phyloP scores from a whole-genome alignment of 2,888 invertebrate species.

The Lordiphosa fenestrarum region DNA sequence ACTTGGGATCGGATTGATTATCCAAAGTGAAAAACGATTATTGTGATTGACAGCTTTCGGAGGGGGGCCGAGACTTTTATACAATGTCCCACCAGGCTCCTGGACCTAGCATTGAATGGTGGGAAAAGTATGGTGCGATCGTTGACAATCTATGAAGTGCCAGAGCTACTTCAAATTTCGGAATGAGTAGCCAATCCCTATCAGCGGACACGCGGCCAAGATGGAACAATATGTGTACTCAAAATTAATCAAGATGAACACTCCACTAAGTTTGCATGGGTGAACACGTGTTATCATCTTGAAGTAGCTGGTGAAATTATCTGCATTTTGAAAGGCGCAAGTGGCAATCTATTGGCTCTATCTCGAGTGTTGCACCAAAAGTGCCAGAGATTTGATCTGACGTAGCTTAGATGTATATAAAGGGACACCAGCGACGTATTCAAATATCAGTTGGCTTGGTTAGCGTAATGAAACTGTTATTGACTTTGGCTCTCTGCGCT shows the following conservation, averaged over 20 bases:
- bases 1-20: no score
- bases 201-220: conserved; percentile 22
- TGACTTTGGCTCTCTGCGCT: conserved; percentile 82
- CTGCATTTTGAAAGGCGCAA: conserved; percentile 10
- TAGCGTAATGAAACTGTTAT: conserved; percentile 82
- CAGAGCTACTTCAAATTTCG: conserved; percentile 5
- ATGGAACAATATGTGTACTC: conserved; percentile 18
- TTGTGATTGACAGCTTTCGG: no score
- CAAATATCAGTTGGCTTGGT: conserved; percentile 33
- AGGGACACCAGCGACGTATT: conserved; percentile 5
- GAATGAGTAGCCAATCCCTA: conserved; percentile 2
- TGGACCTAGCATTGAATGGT: no score
- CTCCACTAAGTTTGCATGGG: conserved; percentile 16
- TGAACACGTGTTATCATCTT: conserved; percentile 24
- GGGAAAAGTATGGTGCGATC: conserved; percentile 2
- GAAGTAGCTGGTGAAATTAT: conserved; percentile 15
- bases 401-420: conserved; percentile 19
- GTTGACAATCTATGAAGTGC: conserved; percentile 9
- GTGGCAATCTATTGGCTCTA: conserved; percentile 27
- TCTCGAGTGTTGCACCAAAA: conserved; percentile 29
- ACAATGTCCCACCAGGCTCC: no score
- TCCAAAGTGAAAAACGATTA: no score
- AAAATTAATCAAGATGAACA: conserved; percentile 28
- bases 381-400: conserved; percentile 26
- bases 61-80: no score